Percentiles rank a stretch among this genome's conserved stretches.
Evolutionary conservation across 1,140 invertebrate species (phyloP).

Genomic region (Vanessa tameamea): DNA sequence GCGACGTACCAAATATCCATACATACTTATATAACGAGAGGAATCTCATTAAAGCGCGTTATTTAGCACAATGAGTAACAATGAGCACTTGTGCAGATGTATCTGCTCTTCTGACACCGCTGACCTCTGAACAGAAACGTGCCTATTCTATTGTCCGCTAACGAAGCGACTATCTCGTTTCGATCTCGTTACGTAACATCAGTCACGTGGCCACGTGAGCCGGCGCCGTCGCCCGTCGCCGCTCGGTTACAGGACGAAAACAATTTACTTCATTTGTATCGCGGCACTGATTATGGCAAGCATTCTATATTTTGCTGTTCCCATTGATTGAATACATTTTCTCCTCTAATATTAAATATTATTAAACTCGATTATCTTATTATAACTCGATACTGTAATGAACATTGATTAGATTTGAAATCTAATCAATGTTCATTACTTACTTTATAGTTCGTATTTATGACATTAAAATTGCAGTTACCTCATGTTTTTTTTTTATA

Average conservation of each 20-base stretch:
- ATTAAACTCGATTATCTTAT: neutral
- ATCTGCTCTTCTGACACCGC: neutral
- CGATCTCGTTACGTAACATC: constrained; percentile 12
- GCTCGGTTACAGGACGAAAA: neutral
- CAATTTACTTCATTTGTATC: neutral
- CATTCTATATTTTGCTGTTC: neutral
- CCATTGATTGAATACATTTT: neutral
- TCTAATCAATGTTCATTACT: too few relatives aligned
- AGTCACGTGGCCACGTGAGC: constrained; percentile 7
- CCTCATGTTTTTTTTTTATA: too few relatives aligned
- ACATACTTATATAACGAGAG: neutral
- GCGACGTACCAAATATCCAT: neutral
- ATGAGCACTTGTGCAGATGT: neutral
- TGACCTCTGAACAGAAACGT: constrained; percentile 9
- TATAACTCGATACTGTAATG: too few relatives aligned
- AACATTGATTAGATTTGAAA: too few relatives aligned
- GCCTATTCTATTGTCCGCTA: constrained; percentile 15
- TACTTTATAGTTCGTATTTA: too few relatives aligned
- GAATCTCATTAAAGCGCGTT: constrained; percentile 1
- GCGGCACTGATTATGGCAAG: neutral
- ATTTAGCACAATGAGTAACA: neutral
- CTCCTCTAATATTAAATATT: neutral
- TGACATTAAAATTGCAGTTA: too few relatives aligned
- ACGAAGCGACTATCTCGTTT: constrained; percentile 8
- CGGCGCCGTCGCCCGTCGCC: neutral